A percentile compares a stretch with the other conserved stretches of the same genome.
These are phyloP conservation scores for Contarinia nasturtii DNA, from an alignment of 1,140 invertebrate species.

Conservation along the genomic window DNA sequence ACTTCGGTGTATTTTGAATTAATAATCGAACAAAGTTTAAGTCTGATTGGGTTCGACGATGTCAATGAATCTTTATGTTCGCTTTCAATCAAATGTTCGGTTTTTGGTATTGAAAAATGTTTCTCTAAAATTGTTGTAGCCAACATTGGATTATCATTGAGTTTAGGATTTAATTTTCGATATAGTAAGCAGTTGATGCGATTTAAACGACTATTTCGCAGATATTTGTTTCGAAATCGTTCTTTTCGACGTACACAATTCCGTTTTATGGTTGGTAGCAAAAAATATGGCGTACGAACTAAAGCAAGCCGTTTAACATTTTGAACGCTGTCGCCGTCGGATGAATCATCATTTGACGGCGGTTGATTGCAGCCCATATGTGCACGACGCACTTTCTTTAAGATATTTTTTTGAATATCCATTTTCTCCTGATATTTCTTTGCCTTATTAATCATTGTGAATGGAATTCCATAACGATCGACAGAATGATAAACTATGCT, in stretches of 20 bases:
- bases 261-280: not conserved
- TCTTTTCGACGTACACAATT: not conserved
- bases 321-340: not conserved
- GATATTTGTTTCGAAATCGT: slow-evolving; percentile 2
- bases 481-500: not conserved
- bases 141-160: not conserved
- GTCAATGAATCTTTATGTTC: not conserved
- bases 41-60: not conserved
- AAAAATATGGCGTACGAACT: slow-evolving; percentile 2
- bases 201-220: not conserved
- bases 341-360: slow-evolving; percentile 1
- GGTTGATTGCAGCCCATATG: slow-evolving; percentile 1
- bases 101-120: not conserved
- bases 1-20: not conserved
- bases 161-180: not conserved
- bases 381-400: not conserved
- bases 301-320: not conserved
- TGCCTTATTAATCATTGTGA: slow-evolving; percentile 2
- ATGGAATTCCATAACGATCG: slow-evolving; percentile 1
- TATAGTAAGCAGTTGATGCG: slow-evolving; percentile 1
- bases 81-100: not conserved
- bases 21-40: not conserved
- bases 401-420: not conserved
- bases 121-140: not conserved
- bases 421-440: not conserved